phyloP scores from a whole-genome alignment of 1,140 invertebrate species.

The Dufourea novaeangliae region DNA sequence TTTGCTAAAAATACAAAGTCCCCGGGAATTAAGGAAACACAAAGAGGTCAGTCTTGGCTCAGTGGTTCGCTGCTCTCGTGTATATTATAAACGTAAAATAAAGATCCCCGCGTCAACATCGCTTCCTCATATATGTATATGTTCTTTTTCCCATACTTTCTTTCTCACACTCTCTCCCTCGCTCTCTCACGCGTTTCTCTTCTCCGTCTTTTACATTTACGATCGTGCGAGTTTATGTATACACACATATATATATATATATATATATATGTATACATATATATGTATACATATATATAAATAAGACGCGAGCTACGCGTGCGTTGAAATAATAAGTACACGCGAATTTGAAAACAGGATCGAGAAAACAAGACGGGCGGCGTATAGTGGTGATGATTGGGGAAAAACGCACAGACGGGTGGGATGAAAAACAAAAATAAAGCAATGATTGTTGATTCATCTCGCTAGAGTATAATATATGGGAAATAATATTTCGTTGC shows the following conservation, averaged over 20 bases:
- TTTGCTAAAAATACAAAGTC: too few relatives aligned
- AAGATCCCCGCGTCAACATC: background rate
- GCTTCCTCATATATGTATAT: background rate
- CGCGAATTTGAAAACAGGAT: background rate
- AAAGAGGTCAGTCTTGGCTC: slow-evolving; percentile 64
- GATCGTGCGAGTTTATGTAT: slow-evolving; percentile 51
- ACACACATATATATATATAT: slow-evolving; percentile 31
- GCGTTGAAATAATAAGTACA: slow-evolving; percentile 56
- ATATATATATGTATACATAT: slow-evolving; percentile 39
- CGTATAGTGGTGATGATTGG: background rate
- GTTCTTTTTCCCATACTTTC: background rate
- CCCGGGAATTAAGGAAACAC: slow-evolving; percentile 58
- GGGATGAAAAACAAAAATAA: background rate
- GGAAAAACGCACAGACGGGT: background rate
- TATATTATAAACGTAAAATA: slow-evolving; percentile 55
- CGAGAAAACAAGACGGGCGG: background rate
- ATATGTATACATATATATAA: slow-evolving; percentile 47
- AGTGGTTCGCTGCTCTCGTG: slow-evolving; percentile 65
- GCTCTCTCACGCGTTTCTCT: background rate
- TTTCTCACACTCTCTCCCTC: background rate
- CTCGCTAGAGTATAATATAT: too few relatives aligned
- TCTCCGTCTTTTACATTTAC: slow-evolving; percentile 61
- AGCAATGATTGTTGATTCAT: too few relatives aligned
- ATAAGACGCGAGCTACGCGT: slow-evolving; percentile 54
- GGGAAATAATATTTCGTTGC: too few relatives aligned